phyloP scores from a whole-genome alignment of 2,113 vertebrate genomes.

The Rafetus swinhoei region DNA sequence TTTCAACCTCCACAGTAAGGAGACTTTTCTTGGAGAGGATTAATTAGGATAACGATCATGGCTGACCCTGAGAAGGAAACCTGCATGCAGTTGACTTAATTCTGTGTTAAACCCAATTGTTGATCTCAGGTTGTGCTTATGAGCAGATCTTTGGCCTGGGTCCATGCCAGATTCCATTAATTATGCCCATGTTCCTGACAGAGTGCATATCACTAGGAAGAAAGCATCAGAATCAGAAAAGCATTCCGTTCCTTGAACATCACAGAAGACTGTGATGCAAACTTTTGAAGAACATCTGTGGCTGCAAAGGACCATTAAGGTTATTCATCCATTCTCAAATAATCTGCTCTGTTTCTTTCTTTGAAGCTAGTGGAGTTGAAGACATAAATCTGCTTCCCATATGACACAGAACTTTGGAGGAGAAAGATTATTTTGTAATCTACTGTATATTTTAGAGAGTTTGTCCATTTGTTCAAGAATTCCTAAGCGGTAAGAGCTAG shows the following conservation, averaged over 20 bases:
- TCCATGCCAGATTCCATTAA: not conserved
- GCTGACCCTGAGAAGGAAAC: not conserved
- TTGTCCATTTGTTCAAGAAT: too few relatives aligned
- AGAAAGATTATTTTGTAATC: not conserved
- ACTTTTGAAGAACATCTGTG: not conserved
- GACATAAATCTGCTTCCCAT: not conserved
- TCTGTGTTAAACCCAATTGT: not conserved
- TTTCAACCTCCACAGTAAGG: not conserved
- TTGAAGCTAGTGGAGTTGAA: not conserved
- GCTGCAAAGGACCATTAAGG: not conserved
- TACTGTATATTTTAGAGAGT: too few relatives aligned
- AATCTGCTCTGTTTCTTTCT: not conserved
- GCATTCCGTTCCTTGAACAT: not conserved
- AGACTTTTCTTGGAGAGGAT: not conserved
- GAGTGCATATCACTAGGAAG: not conserved
- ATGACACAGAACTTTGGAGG: not conserved
- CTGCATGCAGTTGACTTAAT: not conserved
- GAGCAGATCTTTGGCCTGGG: not conserved
- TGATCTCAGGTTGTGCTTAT: accelerated
- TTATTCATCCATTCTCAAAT: not conserved
- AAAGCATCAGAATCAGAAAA: not conserved
- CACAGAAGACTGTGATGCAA: not conserved
- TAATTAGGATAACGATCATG: not conserved
- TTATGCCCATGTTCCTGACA: not conserved
- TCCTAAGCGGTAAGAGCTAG: too few relatives aligned